These are phyloP conservation scores for Cryptotermes secundus DNA, from an alignment of 1,140 invertebrate genomes.

Conservation along the genomic window DNA sequence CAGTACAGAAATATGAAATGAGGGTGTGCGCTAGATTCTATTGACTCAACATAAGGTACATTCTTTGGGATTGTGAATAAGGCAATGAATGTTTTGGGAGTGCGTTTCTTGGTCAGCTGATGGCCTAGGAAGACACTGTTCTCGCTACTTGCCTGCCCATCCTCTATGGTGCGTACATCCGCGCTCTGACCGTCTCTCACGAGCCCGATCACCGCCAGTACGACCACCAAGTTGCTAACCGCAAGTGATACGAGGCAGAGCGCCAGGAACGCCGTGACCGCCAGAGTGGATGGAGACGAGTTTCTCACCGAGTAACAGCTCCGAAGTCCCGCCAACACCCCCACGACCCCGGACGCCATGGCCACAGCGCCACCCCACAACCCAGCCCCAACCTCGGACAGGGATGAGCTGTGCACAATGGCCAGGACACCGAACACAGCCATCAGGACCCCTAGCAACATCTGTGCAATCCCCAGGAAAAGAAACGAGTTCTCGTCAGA, in stretches of 20 bases:
- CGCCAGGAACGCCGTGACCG: conserved; percentile 29
- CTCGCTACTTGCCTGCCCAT: background rate
- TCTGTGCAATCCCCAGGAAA: conserved; percentile 52
- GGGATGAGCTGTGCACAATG: conserved; percentile 55
- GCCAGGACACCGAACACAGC: conserved; percentile 56
- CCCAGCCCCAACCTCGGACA: conserved; percentile 58
- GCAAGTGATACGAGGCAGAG: conserved; percentile 53
- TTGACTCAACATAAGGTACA: no score
- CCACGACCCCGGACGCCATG: conserved; percentile 55
- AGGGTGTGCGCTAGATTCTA: no score
- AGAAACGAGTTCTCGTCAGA: background rate
- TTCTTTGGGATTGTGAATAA: no score
- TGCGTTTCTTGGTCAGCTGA: no score
- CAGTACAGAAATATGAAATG: no score
- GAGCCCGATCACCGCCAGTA: conserved; percentile 58
- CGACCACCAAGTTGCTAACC: conserved; percentile 58
- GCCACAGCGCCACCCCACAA: conserved; percentile 62
- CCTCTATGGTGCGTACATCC: background rate
- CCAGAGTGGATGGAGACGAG: background rate
- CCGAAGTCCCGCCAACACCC: conserved; percentile 57
- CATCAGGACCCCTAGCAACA: conserved; percentile 57
- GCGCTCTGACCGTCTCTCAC: conserved; percentile 50
- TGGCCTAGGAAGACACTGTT: no score
- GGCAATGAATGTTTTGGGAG: no score
- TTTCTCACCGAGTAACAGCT: conserved; percentile 54